These are phyloP conservation scores for Hemibagrus wyckioides DNA, from an alignment of 2,113 vertebrate species.

Conservation along the genomic window DNA sequence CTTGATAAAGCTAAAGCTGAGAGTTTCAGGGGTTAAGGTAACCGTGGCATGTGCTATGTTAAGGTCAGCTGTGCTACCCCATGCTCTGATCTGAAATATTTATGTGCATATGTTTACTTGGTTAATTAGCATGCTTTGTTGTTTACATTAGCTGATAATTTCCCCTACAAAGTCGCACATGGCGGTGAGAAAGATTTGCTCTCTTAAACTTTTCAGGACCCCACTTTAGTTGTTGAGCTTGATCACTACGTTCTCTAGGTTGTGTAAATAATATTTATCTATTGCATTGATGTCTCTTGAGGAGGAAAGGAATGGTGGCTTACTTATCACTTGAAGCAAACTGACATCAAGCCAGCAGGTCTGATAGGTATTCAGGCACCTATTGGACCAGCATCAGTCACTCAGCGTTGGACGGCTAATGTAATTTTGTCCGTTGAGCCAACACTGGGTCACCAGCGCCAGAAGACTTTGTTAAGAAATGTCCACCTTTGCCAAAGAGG, in stretches of 20 bases:
- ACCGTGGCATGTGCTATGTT: not conserved
- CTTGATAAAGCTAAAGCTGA: not conserved
- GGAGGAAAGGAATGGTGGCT: not conserved
- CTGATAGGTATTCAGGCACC: not conserved
- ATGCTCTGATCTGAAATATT: not conserved
- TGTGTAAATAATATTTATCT: not conserved
- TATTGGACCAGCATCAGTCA: not conserved
- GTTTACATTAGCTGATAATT: not conserved
- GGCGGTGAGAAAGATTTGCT: not conserved
- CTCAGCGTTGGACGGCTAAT: not conserved
- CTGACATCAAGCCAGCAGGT: not conserved
- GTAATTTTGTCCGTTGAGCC: not conserved
- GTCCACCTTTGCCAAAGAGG: not conserved
- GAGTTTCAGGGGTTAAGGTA: not conserved
- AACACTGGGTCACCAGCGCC: not conserved
- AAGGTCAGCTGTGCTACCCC: not conserved
- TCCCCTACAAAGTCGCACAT: not conserved
- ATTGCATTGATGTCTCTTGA: not conserved
- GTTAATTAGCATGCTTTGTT: not conserved
- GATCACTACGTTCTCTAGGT: not conserved
- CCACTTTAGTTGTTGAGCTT: not conserved
- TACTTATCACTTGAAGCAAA: not conserved
- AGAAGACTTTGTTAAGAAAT: not conserved
- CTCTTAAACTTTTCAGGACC: not conserved
- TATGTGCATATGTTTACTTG: not conserved